Evolutionary conservation across 2,113 vertebrate genomes (phyloP), one percentile per base, ranked within the genome.

Genomic region (Glaucidium brasilianum): DNA sequence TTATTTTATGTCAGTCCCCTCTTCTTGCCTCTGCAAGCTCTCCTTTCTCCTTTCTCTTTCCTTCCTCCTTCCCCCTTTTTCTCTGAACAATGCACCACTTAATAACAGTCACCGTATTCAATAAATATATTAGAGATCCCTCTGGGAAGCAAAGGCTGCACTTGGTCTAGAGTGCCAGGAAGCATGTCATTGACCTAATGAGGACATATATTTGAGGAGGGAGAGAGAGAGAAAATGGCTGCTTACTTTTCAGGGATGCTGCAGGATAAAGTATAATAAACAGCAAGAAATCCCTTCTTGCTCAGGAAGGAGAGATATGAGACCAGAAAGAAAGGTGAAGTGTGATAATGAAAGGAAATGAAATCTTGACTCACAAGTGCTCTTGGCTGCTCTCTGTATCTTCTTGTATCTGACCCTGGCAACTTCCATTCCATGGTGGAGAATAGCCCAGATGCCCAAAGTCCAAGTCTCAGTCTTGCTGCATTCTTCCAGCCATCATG

Each of bases 121-220:
- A 77, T 95, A 95, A 94, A 84, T 89, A 12, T 45, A 81, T 96
- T 95, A 92, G 84, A 89, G 86, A 55, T 92, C 68, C 50, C 47
- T 86, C 83, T 84, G 83, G 94, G 94, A 96, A 95, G 59, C 45
- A 20, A 77, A 41, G 59, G 71, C 90, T 96, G 96, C 91, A 76
- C 67, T 87, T 85, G 90, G 43, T 91, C 90, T 94, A 68, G 74
- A 50, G 76, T 58, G 67, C 92, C 96, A 96, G 97, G 92, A 88
- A 96, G 80, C 64, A 6, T 67, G 68, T 91, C 90, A 56, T 32
- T 84, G 89, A 63, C 76, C 69, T 95, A 17, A 94, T 56, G 96
- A 87, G 95, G 88, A 92, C 25, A 34, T 60, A 45, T 56, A 77
- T 82, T 90, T 88, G n/a, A 34, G 30, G 52, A 39, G 4, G 41